phyloP scores from a whole-genome alignment of 2,113 vertebrate species.

The Himantopus leucocephalus region DNA sequence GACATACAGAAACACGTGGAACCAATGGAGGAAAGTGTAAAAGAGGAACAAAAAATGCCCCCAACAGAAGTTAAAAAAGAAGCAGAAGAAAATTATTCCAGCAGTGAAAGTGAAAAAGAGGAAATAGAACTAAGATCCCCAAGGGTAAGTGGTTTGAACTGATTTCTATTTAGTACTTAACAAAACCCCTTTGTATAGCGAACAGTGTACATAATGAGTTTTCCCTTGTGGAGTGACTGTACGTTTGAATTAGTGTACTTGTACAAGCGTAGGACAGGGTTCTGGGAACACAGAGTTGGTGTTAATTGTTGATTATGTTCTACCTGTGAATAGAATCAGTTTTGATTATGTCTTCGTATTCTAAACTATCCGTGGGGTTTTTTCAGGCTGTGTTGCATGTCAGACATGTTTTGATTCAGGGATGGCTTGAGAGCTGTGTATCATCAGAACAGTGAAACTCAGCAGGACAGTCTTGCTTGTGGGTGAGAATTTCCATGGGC shows the following conservation, averaged over 20 bases:
- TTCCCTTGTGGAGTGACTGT: neutral
- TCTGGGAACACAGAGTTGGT: neutral
- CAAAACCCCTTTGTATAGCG: neutral
- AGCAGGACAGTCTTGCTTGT: neutral
- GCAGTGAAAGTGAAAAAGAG: constrained; percentile 84
- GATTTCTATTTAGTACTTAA: neutral
- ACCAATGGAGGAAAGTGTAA: constrained; percentile 73
- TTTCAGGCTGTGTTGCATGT: neutral
- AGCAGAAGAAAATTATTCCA: constrained; percentile 78
- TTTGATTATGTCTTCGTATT: neutral
- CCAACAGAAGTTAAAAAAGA: constrained; percentile 74
- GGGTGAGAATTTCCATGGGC: neutral
- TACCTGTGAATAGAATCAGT: neutral
- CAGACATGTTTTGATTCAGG: neutral
- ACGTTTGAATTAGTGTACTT: neutral
- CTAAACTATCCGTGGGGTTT: neutral
- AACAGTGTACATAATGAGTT: neutral
- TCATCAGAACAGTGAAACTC: neutral
- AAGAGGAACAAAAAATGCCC: constrained; percentile 71
- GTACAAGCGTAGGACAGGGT: neutral
- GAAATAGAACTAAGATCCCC: constrained; percentile 81
- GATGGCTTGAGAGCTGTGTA: neutral
- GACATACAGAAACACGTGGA: constrained; percentile 65
- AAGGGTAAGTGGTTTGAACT: constrained; percentile 78
- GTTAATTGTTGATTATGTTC: neutral